Evolutionary conservation across 2,888 invertebrate genomes (phyloP).

Genomic region (Cynaeus angustus): DNA sequence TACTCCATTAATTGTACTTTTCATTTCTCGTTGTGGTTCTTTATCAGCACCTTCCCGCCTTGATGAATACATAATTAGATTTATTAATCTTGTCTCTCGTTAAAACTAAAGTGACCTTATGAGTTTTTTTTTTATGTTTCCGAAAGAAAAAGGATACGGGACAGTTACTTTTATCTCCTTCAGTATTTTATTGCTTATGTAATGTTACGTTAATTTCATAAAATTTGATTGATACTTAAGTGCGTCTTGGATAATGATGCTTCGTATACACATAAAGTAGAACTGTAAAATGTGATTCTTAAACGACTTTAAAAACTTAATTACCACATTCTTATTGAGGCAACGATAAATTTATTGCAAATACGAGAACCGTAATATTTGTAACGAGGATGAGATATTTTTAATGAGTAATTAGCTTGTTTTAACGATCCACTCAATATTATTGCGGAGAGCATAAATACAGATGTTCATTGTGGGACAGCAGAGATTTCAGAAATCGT

Average conservation of each 20-base stretch:
- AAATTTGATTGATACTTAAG: conserved; percentile 47
- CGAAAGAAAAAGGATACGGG: conserved; percentile 7
- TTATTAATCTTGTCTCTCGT: conserved; percentile 30
- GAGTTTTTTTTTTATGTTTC: conserved; percentile 17
- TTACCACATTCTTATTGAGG: conserved; percentile 29
- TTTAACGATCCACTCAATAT: conserved; percentile 44
- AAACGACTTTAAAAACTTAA: conserved; percentile 39
- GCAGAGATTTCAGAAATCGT: conserved; percentile 13
- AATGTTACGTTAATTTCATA: conserved; percentile 47
- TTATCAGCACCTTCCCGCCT: conserved; percentile 17
- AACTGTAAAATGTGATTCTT: conserved; percentile 35
- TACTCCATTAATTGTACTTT: conserved; percentile 9
- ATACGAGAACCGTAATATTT: conserved; percentile 42
- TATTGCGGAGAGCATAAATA: conserved; percentile 31
- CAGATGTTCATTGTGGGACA: conserved; percentile 5
- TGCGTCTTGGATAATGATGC: conserved; percentile 44
- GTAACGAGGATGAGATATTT: conserved; percentile 42
- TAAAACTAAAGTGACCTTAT: conserved; percentile 33
- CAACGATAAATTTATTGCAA: conserved; percentile 44
- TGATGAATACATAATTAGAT: conserved; percentile 21
- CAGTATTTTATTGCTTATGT: conserved; percentile 40
- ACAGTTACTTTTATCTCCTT: conserved; percentile 28
- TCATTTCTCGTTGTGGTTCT: too few species aligned
- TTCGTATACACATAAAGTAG: conserved; percentile 22
- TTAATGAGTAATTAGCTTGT: conserved; percentile 49